Base-by-base conservation (phyloP, 2,113 vertebrate genomes). In the Dascyllus trimaculatus region DNA sequence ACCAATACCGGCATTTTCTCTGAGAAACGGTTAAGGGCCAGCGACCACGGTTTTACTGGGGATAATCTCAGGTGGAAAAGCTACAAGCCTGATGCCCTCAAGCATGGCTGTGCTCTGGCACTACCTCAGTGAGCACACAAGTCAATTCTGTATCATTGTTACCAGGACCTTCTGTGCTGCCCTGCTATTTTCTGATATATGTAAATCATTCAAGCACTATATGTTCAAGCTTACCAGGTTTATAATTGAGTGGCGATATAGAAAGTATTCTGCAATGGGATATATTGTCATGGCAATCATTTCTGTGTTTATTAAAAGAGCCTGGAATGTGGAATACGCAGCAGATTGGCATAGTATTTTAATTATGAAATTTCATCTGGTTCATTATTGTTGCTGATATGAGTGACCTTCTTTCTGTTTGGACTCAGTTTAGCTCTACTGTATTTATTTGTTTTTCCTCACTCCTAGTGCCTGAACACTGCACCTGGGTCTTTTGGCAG, bases 401-500 rank as follows among this genome's bases (percentile, higher is more conserved):
- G 24, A 80, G 24, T 78, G 73, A 75, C 83, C 76, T 77, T 32
- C 45, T 78, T 81, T 81, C 67, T 61, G 25, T 75, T 63, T 70
- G 43, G 45, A 48, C 69, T 78, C 35, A 73, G 38, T 71, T 43
- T 46, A 69, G 71, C 73, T 60, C 46, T 7, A 19, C 59, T 82
- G 51, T 72, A 80, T 71, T 75, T 83, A 46, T 81, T 73, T 82
- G 60, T 73, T 57, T 75, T 35, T 80, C 15, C 25, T 49, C 21
- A 13, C 72, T 61, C 46, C 6, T 5, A 2, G 7, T 29, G 72
- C 72, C 38, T 67, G 62, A 82, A 62, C 70, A 51, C 71, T 48
- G 32, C 63, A 80, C 77, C 82, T 87, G 82, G 80, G 64, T 75
- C 61, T 81, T 82, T 78, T 88, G 84, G 75, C 78, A 81, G 21